Conservation (phyloP, 2,888 invertebrate genomes). For the Bombylius major region DNA sequence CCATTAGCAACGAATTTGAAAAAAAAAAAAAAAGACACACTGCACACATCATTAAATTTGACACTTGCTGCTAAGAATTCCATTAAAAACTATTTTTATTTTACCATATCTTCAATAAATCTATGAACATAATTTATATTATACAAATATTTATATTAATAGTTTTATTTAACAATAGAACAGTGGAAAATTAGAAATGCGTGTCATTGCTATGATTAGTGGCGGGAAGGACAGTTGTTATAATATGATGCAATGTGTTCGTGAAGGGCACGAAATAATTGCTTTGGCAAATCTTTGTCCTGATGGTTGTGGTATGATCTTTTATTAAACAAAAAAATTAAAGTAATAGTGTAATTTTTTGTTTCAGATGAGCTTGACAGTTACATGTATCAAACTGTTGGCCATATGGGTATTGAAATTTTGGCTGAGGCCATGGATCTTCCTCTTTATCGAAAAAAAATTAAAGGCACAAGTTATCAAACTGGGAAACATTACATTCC, state of each 20-base stretch:
- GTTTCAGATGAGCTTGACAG: conserved; percentile 77
- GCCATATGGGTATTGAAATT: conserved; percentile 83
- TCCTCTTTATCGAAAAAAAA: conserved; percentile 75
- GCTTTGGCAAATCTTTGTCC: conserved; percentile 94
- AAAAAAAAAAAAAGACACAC: too few species aligned
- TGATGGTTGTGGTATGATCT: conserved; percentile 53
- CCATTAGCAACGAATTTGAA: too few species aligned
- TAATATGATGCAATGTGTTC: conserved; percentile 96
- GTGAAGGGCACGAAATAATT: conserved; percentile 85
- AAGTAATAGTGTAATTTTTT: too few species aligned
- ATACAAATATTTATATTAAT: too few species aligned
- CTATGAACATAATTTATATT: too few species aligned
- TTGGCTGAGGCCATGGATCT: conserved; percentile 90
- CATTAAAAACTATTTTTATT: too few species aligned
- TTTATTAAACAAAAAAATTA: too few species aligned
- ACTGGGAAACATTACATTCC: conserved; percentile 66
- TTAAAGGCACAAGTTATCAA: conserved; percentile 71
- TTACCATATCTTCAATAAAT: too few species aligned
- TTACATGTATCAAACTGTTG: conserved; percentile 99
- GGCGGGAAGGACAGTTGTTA: conserved; percentile 99
- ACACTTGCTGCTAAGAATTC: too few species aligned
- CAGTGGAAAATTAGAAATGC: conserved; percentile 44
- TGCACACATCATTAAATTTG: too few species aligned
- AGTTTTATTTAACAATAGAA: too few species aligned
- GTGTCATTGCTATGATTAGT: conserved; percentile 79